phyloP scores from a whole-genome alignment of 2,888 invertebrate genomes.

The Plebejus argus region DNA sequence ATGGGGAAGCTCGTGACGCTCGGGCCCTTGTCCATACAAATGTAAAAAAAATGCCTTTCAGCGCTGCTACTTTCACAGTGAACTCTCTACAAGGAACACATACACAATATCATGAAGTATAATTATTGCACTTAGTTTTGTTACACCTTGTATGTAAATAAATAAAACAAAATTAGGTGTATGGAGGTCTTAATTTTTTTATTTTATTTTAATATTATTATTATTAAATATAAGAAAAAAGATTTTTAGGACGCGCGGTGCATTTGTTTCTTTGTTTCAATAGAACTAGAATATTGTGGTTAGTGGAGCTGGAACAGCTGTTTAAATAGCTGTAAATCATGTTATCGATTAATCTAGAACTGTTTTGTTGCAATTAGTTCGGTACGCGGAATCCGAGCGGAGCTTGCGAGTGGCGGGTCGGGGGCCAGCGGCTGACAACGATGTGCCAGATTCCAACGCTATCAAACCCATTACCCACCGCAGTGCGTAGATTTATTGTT shows the following conservation, averaged over 20 bases:
- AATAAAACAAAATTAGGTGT: too few relatives aligned
- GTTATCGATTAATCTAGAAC: constrained; percentile 21
- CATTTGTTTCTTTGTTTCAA: neutral
- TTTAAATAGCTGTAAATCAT: neutral
- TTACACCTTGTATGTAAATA: too few relatives aligned
- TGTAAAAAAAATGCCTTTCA: too few relatives aligned
- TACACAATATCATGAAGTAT: too few relatives aligned
- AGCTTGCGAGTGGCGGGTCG: constrained; percentile 6
- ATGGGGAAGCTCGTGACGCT: too few relatives aligned
- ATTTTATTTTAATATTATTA: too few relatives aligned
- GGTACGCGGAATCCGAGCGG: constrained; percentile 14
- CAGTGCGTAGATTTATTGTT: constrained; percentile 10
- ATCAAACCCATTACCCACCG: neutral
- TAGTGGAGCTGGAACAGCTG: neutral
- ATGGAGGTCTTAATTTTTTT: too few relatives aligned
- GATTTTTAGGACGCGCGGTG: neutral
- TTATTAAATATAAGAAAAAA: too few relatives aligned
- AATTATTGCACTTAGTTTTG: too few relatives aligned
- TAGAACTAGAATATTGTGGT: neutral
- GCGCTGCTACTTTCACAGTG: too few relatives aligned
- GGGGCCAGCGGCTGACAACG: constrained; percentile 16
- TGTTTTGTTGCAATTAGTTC: neutral
- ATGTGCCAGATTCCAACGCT: constrained; percentile 24
- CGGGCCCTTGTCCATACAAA: too few relatives aligned
- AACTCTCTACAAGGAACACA: too few relatives aligned